Base-by-base conservation (phyloP, 37 sponge, comb jelly and placozoan species). In the Mnemiopsis leidyi region DNA sequence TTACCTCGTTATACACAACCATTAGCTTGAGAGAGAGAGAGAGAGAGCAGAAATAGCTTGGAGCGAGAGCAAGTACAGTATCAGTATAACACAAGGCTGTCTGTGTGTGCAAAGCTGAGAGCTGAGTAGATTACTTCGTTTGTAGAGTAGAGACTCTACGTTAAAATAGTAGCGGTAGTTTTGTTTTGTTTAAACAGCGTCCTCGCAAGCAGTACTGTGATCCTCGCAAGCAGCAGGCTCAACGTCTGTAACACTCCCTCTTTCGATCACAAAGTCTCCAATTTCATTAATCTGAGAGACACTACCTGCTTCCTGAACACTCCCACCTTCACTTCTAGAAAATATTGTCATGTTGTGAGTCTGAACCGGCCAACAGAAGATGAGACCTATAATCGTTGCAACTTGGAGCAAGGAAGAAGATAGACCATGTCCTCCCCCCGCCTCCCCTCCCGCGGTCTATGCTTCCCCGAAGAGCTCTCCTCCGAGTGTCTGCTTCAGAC, bases 311-410 rank as follows among this genome's bases (percentile, higher is more conserved):
- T 5, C 13, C 61, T 18, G 13, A 48, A 13, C 5, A 48, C 61
- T 13, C 61, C 61, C 61, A 48, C 61, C 13, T 48, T 48, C 61
- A 48, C 61, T 5, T 48, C 13, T 48, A n/a, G 75, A 71, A 23
- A 71, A 28, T 5, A 23, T 71, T 28, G 30, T 5, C 30, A 29
- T n/a, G 25, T 71, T 23, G 21, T 71, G 25, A 28, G 30, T 18
- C n/a, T 18, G 7, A 71, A n/a, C n/a, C 13, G 13, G 61, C 13
- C 61, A 18, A 5, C 61, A 48, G 61, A 48, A 48, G 21, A 85
- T 85, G 90, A 38, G 90, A 25, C 90, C 90, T 23, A 85, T 85
- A 40, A 85, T 85, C 16, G 39, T 18, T 32, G 90, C 90, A 2
- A 33, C 36, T 3, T 85, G 36, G 13, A 85, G 38, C 90, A 85